A percentile compares a stretch with the other conserved stretches of the same genome.
Evolutionary conservation across 2,797 vertebrate genomes (phyloP).

Genomic region (Sitta carolinensis): DNA sequence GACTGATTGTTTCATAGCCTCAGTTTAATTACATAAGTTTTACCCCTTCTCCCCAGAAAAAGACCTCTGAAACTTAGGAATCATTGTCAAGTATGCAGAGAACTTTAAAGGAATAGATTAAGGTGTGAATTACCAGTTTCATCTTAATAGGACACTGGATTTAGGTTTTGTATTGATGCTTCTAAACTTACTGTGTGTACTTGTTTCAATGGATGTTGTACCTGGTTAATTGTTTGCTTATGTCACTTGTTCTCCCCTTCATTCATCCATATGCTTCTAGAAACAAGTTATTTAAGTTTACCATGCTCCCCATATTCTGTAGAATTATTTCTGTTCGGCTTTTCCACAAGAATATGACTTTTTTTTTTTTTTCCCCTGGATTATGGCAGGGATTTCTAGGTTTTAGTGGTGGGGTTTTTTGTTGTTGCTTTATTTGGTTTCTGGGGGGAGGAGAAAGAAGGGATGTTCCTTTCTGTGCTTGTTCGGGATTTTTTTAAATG

Average conservation of each 20-base stretch:
- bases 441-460: no score
- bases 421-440: neutral
- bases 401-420: neutral
- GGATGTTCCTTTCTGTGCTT: neutral
- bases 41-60: neutral
- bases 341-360: neutral
- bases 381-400: neutral
- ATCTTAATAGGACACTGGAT: neutral
- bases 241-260: neutral
- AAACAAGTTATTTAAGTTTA: neutral
- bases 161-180: neutral
- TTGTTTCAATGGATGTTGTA: neutral
- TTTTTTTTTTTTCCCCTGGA: neutral
- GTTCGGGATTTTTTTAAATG: neutral
- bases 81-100: neutral
- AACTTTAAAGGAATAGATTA: neutral
- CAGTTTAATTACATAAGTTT: neutral
- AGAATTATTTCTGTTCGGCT: neutral
- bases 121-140: neutral
- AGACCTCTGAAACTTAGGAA: neutral
- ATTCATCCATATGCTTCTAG: neutral
- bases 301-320: neutral
- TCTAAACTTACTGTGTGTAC: neutral
- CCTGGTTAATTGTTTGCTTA: neutral
- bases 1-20: neutral